phyloP scores from a whole-genome alignment of 1,140 invertebrate genomes.

The Helicoverpa armigera region DNA sequence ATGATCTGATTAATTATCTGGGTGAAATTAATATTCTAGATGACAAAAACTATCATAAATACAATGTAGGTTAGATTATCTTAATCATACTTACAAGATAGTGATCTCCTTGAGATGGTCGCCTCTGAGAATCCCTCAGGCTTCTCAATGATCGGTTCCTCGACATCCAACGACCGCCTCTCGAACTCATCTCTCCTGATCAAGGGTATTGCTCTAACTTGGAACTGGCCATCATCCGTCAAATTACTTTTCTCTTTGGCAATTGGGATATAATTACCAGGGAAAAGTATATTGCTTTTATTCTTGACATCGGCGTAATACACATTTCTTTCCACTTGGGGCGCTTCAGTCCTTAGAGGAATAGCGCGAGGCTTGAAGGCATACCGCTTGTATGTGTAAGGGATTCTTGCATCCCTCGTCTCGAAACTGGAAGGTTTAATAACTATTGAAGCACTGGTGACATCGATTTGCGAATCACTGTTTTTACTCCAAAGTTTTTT shows the following conservation, averaged over 20 bases:
- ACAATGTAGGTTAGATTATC: not conserved
- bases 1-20: too few species aligned
- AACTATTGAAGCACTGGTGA: slow-evolving; percentile 73
- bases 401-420: slow-evolving; percentile 56
- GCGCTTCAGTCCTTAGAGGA: slow-evolving; percentile 64
- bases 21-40: too few species aligned
- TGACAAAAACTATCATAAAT: not conserved
- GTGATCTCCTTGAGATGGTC: slow-evolving; percentile 74
- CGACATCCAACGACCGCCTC: slow-evolving; percentile 71
- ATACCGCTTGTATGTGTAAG: slow-evolving; percentile 59
- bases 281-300: slow-evolving; percentile 80
- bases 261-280: slow-evolving; percentile 83
- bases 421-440: slow-evolving; percentile 64
- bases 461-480: slow-evolving; percentile 71
- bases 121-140: slow-evolving; percentile 70
- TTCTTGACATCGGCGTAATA: slow-evolving; percentile 73
- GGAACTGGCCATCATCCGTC: slow-evolving; percentile 64
- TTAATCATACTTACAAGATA: slow-evolving; percentile 71
- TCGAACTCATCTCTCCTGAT: slow-evolving; percentile 71
- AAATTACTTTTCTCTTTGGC: slow-evolving; percentile 80
- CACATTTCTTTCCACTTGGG: slow-evolving; percentile 66
- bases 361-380: slow-evolving; percentile 75
- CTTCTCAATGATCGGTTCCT: slow-evolving; percentile 69
- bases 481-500: slow-evolving; percentile 69
- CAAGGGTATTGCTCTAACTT: slow-evolving; percentile 75